Base-by-base conservation (phyloP, 2,888 invertebrate genomes). In the Hipparchia semele region DNA sequence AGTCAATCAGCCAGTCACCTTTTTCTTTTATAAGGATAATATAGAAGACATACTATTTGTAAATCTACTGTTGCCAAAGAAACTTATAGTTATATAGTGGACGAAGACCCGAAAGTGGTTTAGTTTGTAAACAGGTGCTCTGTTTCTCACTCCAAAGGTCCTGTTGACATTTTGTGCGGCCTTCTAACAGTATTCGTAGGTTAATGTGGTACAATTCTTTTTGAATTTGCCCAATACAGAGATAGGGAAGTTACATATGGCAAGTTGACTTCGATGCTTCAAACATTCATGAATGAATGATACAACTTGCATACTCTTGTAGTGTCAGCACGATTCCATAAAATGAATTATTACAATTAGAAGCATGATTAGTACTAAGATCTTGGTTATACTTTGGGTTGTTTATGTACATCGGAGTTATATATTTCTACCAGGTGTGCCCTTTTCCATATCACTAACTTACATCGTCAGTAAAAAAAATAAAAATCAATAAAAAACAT, bases 81-180 rank as follows among this genome's bases (percentile, higher is more conserved):
- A 12, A 12, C 53, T 10, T 60, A 39, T 60, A 62, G 1, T 39
- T 39, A 39, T 39, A 1, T 6, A 69, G 61, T 70, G 46, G 54
- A 46, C 54, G 56, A 12, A 70, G 23, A 70, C 62, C 70, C 8
- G 1, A 45, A 73, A 70, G 68, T 70, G 64, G 70, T 65, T 74
- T 60, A 71, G 70, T 65, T 69, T 56, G 56, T 58, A 59, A 65
- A 74, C 87, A 87, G 84, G 84, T 90, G 90, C 84, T 88, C 87
- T 79, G 84, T 77, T 89, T 90, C 87, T 84, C 90, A 87, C 87
- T 85, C 85, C 83, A 89, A 90, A 91, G 88, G 90, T 91, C 86
- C 88, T 87, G 87, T 84, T 91, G 90, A 88, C 91, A 91, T 92
- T 39, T 92, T 89, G 85, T 74, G 73, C 77, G 83, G 82, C 92